These are phyloP conservation scores for Epicauta chinensis DNA, from an alignment of 1,140 invertebrate species.

Conservation along the genomic window DNA sequence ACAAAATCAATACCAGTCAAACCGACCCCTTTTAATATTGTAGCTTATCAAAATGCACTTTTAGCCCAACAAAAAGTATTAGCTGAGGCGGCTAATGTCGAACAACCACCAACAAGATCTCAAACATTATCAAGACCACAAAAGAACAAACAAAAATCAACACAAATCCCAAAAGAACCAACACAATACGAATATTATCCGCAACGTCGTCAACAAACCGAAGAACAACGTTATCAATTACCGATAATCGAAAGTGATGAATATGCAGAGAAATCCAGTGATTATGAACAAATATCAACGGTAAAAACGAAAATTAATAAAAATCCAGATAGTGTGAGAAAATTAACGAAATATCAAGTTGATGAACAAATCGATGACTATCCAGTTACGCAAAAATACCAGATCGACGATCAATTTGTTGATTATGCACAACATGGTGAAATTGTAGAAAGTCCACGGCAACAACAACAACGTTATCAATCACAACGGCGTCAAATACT, in stretches of 20 bases:
- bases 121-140: conserved; percentile 2
- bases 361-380: conserved; percentile 5
- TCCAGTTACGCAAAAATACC: conserved; percentile 5
- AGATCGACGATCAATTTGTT: background rate
- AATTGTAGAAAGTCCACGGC: no score
- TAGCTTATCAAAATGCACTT: conserved; percentile 12
- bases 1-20: background rate
- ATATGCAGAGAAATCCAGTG: background rate
- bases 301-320: conserved; percentile 5
- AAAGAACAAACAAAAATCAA: conserved; percentile 6
- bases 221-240: conserved; percentile 4
- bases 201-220: conserved; percentile 6
- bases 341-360: conserved; percentile 7
- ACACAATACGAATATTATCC: conserved; percentile 8
- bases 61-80: conserved; percentile 10
- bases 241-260: background rate
- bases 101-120: conserved; percentile 3
- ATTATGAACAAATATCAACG: conserved; percentile 1
- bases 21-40: conserved; percentile 6
- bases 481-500: no score
- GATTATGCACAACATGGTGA: background rate
- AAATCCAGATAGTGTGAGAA: background rate
- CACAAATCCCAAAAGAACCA: background rate
- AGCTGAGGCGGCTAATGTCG: conserved; percentile 4
- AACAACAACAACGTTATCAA: no score